These are phyloP conservation scores for Tenthredo distinguenda DNA, from an alignment of 2,888 invertebrate species.

Conservation along the genomic window DNA sequence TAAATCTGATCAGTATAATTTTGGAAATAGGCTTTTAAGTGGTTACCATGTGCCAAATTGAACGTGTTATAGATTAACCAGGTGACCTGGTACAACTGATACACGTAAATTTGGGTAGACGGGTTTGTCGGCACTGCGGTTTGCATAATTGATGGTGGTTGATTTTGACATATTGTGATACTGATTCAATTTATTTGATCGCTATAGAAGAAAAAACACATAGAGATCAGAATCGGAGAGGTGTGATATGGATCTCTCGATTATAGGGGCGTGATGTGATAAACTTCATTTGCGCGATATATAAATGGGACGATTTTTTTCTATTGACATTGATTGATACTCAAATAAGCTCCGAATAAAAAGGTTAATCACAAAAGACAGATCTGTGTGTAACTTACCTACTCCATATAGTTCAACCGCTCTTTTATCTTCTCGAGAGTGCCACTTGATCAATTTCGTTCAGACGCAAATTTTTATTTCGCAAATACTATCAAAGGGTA, in stretches of 20 bases:
- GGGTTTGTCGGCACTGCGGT: constrained; percentile 6
- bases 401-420: neutral
- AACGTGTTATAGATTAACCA: neutral
- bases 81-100: neutral
- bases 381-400: neutral
- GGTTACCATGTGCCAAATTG: neutral
- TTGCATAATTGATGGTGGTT: constrained; percentile 23
- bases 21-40: neutral
- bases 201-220: neutral
- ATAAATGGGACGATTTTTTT: neutral
- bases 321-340: constrained; percentile 17
- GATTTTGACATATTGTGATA: neutral
- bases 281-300: neutral
- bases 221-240: neutral
- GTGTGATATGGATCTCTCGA: neutral
- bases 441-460: neutral
- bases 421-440: neutral
- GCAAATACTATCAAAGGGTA: neutral
- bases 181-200: constrained; percentile 6
- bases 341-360: neutral
- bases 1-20: neutral
- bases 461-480: no score
- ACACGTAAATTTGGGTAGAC: neutral
- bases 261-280: neutral
- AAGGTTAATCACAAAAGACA: neutral